Percentiles rank a stretch among this genome's conserved stretches.
Evolutionary conservation across 2,797 vertebrate genomes (phyloP).

Genomic region (Gymnoscopelus braueri): DNA sequence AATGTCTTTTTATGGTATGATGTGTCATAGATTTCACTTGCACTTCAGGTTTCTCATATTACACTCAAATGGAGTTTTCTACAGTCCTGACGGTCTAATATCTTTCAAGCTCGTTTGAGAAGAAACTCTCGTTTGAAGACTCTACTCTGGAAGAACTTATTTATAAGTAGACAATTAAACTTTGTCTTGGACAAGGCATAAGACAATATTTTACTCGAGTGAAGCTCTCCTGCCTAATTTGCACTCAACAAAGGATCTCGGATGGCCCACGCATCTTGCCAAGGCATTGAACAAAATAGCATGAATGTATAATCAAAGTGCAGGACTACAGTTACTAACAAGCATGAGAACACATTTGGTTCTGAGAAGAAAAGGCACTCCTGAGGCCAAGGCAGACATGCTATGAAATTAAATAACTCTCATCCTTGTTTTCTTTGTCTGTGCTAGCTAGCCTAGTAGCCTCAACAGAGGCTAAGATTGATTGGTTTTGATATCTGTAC

Average conservation of each 20-base stretch:
- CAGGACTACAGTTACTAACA: slow-evolving; percentile 38
- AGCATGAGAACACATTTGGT: slow-evolving; percentile 43
- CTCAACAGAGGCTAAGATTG: too few species aligned
- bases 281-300: slow-evolving; percentile 41
- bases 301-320: slow-evolving; percentile 48
- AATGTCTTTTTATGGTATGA: slow-evolving; percentile 24
- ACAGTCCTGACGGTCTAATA: slow-evolving; percentile 33
- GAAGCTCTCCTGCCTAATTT: slow-evolving; percentile 59
- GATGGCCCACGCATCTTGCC: slow-evolving; percentile 33
- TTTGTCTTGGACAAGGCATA: slow-evolving; percentile 52
- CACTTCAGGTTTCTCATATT: slow-evolving; percentile 44
- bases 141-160: slow-evolving; percentile 50
- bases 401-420: slow-evolving; percentile 48
- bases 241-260: slow-evolving; percentile 51
- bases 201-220: slow-evolving; percentile 49
- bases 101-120: slow-evolving; percentile 44
- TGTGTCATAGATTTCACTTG: slow-evolving; percentile 53
- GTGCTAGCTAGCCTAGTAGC: too few species aligned
- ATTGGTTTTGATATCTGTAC: too few species aligned
- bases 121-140: slow-evolving; percentile 31
- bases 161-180: slow-evolving; percentile 58
- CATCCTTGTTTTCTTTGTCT: slow-evolving; percentile 20
- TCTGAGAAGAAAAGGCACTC: slow-evolving; percentile 33
- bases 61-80: slow-evolving; percentile 31
- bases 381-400: slow-evolving; percentile 12